Base-by-base conservation (phyloP, 2,797 vertebrate species). In the Morelia viridis region DNA sequence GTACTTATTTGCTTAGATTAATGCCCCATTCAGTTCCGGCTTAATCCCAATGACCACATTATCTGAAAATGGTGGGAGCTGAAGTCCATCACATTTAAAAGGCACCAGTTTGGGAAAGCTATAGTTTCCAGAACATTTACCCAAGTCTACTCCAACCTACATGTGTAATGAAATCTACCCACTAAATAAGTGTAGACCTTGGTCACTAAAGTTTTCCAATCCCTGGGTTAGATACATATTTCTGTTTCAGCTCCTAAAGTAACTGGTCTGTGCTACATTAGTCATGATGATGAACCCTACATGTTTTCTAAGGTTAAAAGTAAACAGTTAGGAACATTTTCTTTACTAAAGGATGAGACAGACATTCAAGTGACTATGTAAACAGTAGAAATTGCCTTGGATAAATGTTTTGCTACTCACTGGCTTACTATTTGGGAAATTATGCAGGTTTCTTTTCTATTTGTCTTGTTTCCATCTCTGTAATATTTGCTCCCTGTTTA, bases 401-500 rank as follows among this genome's bases (percentile, higher is more conserved):
- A 15, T 24, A 83, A 90, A 92, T 87, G 94, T 64, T 85, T 92
- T 89, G 80, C 85, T 87, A 15, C 1, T 76, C 35, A 92, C 61
- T 85, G 24, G 71, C 62, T 91, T 68, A 50, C 35, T 88, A 76
- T 62, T 71, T 8, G n/a, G n/a, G 65, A 58, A 89, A 89, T 84
- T 56, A 2, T 0, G 62, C 60, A 91, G 61, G 7, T 31, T 60
- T 80, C 17, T 90, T 53, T 53, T 91, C 80, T 22, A 17, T 31
- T 76, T 41, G 15, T 62, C 57, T 57, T 93, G 53, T 87, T 53
- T 26, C 1, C 0, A 0, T 46, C 46, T 57, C 26, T 10, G 7
- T 24, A 0, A 1, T 24, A 61, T 91, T 90, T 0, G 15, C 9
- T 85, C 28, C 31, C 6, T 12, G 0, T 41, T 2, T 15, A 17